Base-by-base conservation (phyloP, 2,888 invertebrate genomes). In the Lydus trimaculatus region DNA sequence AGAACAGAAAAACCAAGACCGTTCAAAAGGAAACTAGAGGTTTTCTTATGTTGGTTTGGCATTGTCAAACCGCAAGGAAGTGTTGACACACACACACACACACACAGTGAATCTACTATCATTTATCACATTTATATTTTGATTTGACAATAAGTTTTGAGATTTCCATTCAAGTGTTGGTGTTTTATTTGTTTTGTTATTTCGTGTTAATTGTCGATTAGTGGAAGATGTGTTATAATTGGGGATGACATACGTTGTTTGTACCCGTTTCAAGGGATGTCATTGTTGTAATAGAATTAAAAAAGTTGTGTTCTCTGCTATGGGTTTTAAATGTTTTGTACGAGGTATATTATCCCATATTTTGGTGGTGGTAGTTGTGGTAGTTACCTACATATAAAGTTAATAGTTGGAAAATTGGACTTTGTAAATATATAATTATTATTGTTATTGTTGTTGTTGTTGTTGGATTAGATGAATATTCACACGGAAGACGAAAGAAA, bases 261-360 rank as follows among this genome's bases (percentile, higher is more conserved):
- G 69, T 63, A 65, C 65, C 70, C 73, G 70, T 56, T 56, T 69
- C n/a, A 71, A 73, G 66, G 75, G 75, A 67, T 79, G 80, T 72
- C 71, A 75, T 69, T 79, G 78, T 73, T 81, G 81, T 70, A 73
- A 75, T 61, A 75, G 79, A 61, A 76, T 82, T 65, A 81, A 81
- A 72, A 76, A 77, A 67, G 78, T 76, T 23, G 70, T 82, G 66
- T 74, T 81, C 66, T 79, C 79, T 65, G 77, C 79, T 28, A 82
- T 83, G 80, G 81, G 83, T 70, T 77, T 82, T 65, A 75, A 75
- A 64, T 83, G 82, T 75, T 76, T 81, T 36, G 69, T 79, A 60
- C 76, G 74, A 78, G 82, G 82, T 80, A 80, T 73, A 67, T 71
- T 61, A n/a, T n/a, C n/a, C n/a, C n/a, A n/a, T n/a, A n/a, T 43